A percentile compares a stretch with the other conserved stretches of the same genome.
Evolutionary conservation across 2,888 invertebrate genomes (phyloP).

Genomic region (Caenorhabditis sinica): DNA sequence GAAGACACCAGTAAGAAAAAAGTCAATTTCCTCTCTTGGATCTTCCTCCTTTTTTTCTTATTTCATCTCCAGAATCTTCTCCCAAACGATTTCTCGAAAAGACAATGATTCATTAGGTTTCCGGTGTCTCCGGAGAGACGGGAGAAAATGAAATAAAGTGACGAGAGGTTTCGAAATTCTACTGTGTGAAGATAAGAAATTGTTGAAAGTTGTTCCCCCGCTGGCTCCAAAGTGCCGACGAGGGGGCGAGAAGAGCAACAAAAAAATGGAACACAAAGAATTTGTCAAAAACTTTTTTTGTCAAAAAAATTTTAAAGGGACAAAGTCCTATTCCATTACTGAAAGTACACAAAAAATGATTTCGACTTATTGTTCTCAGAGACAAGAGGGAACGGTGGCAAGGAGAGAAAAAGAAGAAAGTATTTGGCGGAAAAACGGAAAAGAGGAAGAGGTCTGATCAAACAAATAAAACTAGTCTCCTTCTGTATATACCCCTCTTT

Average conservation of each 20-base stretch:
- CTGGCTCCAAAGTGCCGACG: neutral
- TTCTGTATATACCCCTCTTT: slow-evolving; percentile 7
- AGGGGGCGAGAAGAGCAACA: too few species aligned
- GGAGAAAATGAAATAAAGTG: slow-evolving; percentile 1
- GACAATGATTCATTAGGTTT: slow-evolving; percentile 26
- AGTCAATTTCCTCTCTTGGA: slow-evolving; percentile 16
- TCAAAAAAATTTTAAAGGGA: too few species aligned
- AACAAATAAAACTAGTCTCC: slow-evolving; percentile 55
- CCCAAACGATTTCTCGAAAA: neutral
- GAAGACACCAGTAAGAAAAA: neutral
- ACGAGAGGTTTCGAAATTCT: slow-evolving; percentile 3
- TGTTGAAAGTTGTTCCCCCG: neutral
- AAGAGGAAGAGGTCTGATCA: slow-evolving; percentile 38
- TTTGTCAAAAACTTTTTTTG: too few species aligned
- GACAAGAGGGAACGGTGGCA: slow-evolving; percentile 25
- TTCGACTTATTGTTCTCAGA: neutral
- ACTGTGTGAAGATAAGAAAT: neutral
- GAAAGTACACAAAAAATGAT: neutral
- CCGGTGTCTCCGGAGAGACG: neutral
- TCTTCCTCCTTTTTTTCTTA: neutral
- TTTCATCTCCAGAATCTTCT: neutral
- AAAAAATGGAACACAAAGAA: too few species aligned
- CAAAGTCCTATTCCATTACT: neutral
- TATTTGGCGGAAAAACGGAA: neutral
- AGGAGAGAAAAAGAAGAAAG: neutral